Evolutionary conservation across 2,113 vertebrate species (phyloP), one percentile per base, ranked within the genome.

Genomic region (Bostrychus sinensis): DNA sequence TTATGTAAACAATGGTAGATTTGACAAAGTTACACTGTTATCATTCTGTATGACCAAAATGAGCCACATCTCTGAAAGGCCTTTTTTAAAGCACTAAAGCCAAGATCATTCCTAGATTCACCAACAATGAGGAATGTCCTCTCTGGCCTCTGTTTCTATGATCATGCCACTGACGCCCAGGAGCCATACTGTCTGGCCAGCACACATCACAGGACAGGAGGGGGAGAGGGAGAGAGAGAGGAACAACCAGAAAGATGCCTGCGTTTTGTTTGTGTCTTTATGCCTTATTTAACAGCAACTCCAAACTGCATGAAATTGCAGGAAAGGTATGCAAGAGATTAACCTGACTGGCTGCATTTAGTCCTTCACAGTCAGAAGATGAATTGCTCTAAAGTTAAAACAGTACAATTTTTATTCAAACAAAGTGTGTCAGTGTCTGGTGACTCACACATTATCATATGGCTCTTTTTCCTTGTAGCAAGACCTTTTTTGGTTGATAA

Each of bases 131-230:
- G 80, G 83, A 83, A 88, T 84, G 84, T 86, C 87, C 79, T 86
- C 66, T 75, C 78, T 86, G 81, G 79, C 78, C 85, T 85, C 78
- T 82, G 80, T 83, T 86, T 88, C 81, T 85, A 79, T 83, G 77
- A 85, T 85, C 84, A 78, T 84, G 80, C 80, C 84, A 85, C 84
- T 86, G 84, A 87, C 85, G 82, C 85, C 82, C 82, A 89, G 89
- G 88, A 89, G 89, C 86, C 88, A 61, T 70, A 70, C 81, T 85
- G 88, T 89, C 89, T 89, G 86, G 86, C 86, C 86, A 89, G 85
- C 85, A 89, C 80, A 89, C 87, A 89, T 87, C 86, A 89, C 81
- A 88, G 83, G 81, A 75, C 74, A 86, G 78, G 81, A 84, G 73
- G 67, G 67, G 80, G 78, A 69, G 72, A 64, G 67, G 60, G 64